Evolutionary conservation across 1,140 invertebrate genomes (phyloP).

Genomic region (Aphidius ervi): DNA sequence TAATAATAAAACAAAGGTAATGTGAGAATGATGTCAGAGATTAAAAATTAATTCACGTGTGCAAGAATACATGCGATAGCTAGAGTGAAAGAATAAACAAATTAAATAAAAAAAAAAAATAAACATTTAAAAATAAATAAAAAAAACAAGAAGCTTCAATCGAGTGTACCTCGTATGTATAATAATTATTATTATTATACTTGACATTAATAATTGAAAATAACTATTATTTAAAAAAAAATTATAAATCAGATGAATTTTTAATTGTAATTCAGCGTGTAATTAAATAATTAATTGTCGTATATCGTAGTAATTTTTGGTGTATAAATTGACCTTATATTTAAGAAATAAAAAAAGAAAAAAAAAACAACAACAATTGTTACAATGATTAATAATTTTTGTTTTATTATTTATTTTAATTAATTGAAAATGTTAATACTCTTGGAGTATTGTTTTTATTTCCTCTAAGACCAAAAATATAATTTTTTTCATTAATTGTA

Average conservation of each 20-base stretch:
- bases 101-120: too few species aligned
- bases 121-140: too few species aligned
- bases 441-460: slow-evolving; percentile 40
- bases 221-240: too few species aligned
- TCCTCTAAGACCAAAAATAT: slow-evolving; percentile 51
- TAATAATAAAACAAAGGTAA: too few species aligned
- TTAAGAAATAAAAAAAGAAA: slow-evolving; percentile 36
- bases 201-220: too few species aligned
- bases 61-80: too few species aligned
- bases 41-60: too few species aligned
- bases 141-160: too few species aligned
- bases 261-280: slow-evolving; percentile 17
- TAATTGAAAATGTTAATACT: slow-evolving; percentile 26
- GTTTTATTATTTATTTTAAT: not conserved
- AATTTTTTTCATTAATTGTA: slow-evolving; percentile 45
- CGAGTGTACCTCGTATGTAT: too few species aligned
- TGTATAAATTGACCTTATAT: slow-evolving; percentile 50
- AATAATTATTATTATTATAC: too few species aligned
- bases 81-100: too few species aligned
- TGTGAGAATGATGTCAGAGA: too few species aligned
- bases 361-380: not conserved
- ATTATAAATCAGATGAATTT: slow-evolving; percentile 2
- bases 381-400: slow-evolving; percentile 11
- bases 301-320: slow-evolving; percentile 50
- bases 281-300: slow-evolving; percentile 42